Percentiles rank a stretch among this genome's conserved stretches.
phyloP scores from a whole-genome alignment of 1,140 invertebrate species.

The Hyposmocoma kahamanoa region DNA sequence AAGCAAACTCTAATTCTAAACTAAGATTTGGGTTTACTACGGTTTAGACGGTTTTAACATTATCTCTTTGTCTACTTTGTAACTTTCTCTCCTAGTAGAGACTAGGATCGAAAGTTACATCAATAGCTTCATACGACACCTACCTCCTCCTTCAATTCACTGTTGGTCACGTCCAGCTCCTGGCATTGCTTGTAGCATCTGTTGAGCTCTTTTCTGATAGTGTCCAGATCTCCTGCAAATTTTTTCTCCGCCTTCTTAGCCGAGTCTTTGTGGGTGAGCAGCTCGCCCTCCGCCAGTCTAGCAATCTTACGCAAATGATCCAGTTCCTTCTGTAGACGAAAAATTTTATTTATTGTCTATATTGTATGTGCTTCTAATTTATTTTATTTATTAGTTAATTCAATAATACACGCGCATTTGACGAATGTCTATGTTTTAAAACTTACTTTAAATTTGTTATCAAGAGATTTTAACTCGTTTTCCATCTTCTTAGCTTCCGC shows the following conservation, averaged over 20 bases:
- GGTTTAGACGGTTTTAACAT: too few relatives aligned
- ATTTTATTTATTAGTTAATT: too few relatives aligned
- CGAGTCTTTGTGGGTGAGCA: slow-evolving; percentile 56
- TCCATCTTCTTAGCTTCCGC: slow-evolving; percentile 71
- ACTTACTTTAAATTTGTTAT: slow-evolving; percentile 65
- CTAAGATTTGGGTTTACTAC: too few relatives aligned
- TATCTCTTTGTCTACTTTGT: too few relatives aligned
- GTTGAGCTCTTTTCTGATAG: slow-evolving; percentile 66
- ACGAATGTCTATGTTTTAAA: too few relatives aligned
- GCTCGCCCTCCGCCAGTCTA: slow-evolving; percentile 59
- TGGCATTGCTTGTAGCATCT: slow-evolving; percentile 70
- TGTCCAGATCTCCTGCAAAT: slow-evolving; percentile 63
- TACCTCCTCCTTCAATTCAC: slow-evolving; percentile 76
- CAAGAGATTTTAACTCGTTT: slow-evolving; percentile 57
- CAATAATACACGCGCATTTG: too few relatives aligned
- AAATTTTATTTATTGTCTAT: too few relatives aligned
- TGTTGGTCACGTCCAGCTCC: slow-evolving; percentile 75
- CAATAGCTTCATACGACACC: too few relatives aligned
- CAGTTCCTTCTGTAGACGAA: slow-evolving; percentile 52
- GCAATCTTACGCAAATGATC: slow-evolving; percentile 53
- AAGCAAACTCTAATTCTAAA: too few relatives aligned
- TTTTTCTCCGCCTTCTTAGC: slow-evolving; percentile 63
- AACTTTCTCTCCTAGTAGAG: too few relatives aligned
- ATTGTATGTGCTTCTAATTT: too few relatives aligned
- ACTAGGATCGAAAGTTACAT: too few relatives aligned